A percentile compares a stretch with the other conserved stretches of the same genome.
These are phyloP conservation scores for Gymnorhina tibicen DNA, from an alignment of 2,113 vertebrate genomes.

Conservation along the genomic window DNA sequence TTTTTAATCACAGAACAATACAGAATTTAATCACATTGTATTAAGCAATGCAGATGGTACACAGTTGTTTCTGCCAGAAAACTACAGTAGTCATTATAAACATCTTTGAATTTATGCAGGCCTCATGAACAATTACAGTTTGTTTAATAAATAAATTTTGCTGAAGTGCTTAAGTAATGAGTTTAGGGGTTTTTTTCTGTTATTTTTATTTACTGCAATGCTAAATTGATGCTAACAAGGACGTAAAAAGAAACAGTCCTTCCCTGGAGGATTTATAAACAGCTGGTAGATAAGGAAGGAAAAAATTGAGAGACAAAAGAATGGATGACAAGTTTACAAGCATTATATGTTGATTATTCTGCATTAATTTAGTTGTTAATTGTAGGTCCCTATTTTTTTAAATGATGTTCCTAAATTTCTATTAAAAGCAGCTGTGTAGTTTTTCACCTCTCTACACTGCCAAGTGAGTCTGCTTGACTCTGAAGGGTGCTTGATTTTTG, in stretches of 20 bases:
- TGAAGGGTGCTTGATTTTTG: not conserved
- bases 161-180: not conserved
- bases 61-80: not conserved
- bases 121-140: not conserved
- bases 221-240: not conserved
- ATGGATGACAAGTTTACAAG: not conserved
- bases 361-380: not conserved
- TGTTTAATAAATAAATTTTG: conserved; percentile 21
- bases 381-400: not conserved
- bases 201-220: not conserved
- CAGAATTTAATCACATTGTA: not conserved
- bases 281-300: not conserved
- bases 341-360: not conserved
- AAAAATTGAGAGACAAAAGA: not conserved
- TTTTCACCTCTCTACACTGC: not conserved
- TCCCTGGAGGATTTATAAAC: not conserved
- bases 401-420: not conserved
- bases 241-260: not conserved
- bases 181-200: not conserved
- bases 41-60: not conserved
- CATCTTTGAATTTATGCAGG: not conserved
- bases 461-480: not conserved
- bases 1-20: not conserved
- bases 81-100: not conserved
- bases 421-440: not conserved